phyloP scores from a whole-genome alignment of 2,797 vertebrate species.

The Heliangelus exortis region DNA sequence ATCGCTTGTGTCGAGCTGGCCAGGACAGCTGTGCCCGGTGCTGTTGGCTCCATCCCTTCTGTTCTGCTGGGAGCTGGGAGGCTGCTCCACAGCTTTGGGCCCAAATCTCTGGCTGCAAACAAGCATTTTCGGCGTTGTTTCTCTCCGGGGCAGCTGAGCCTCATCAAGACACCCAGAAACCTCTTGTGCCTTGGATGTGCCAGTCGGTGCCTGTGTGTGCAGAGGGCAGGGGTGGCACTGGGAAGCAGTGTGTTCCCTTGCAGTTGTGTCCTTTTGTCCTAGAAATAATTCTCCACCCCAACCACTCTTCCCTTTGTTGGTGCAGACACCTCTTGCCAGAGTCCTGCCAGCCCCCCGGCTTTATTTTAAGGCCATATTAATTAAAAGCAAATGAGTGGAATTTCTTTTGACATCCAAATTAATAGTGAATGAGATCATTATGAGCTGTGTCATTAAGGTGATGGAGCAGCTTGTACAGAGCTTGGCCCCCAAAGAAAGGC shows the following conservation, averaged over 20 bases:
- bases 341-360: neutral
- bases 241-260: fast-evolving
- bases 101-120: neutral
- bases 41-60: neutral
- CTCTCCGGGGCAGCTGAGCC: neutral
- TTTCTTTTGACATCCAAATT: constrained; percentile 50
- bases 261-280: neutral
- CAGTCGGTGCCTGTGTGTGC: fast-evolving
- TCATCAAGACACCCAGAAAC: neutral
- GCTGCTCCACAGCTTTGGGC: neutral
- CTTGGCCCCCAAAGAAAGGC: neutral
- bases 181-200: fast-evolving
- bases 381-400: constrained; percentile 47
- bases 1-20: neutral
- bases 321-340: neutral
- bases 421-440: constrained; percentile 37
- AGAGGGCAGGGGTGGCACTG: neutral
- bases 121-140: neutral
- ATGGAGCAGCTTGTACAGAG: constrained; percentile 15
- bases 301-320: neutral
- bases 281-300: neutral
- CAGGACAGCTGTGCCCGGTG: neutral
- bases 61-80: fast-evolving
- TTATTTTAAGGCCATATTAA: constrained; percentile 60
- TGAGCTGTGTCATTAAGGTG: neutral